These are phyloP conservation scores for Meteorus colon DNA, from an alignment of 2,888 invertebrate genomes.

Conservation along the genomic window DNA sequence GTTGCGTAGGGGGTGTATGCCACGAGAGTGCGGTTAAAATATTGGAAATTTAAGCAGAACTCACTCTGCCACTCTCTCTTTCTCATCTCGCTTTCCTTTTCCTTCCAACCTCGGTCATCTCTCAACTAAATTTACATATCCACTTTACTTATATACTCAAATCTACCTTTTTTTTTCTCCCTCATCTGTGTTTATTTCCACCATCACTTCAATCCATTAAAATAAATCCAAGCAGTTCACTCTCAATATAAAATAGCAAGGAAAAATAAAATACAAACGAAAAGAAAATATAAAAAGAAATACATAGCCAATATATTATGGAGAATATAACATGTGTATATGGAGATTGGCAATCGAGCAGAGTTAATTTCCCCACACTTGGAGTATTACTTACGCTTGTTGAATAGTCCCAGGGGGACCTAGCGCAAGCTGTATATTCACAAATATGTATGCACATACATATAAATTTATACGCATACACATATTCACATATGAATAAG, in stretches of 20 bases:
- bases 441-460: neutral
- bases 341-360: slow-evolving; percentile 40
- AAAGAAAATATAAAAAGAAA: slow-evolving; percentile 11
- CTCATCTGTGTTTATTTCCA: slow-evolving; percentile 21
- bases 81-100: slow-evolving; percentile 20
- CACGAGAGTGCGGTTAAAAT: slow-evolving; percentile 70
- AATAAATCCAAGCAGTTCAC: slow-evolving; percentile 30
- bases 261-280: neutral
- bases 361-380: slow-evolving; percentile 42
- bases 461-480: slow-evolving; percentile 4
- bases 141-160: slow-evolving; percentile 34
- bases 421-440: neutral
- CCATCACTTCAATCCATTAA: slow-evolving; percentile 36
- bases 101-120: slow-evolving; percentile 42
- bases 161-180: slow-evolving; percentile 20
- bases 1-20: slow-evolving; percentile 67
- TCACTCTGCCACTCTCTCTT: slow-evolving; percentile 40
- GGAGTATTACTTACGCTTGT: slow-evolving; percentile 41
- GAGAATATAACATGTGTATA: neutral
- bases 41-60: slow-evolving; percentile 68
- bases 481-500: neutral
- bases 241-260: neutral
- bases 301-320: neutral
- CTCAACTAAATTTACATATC: slow-evolving; percentile 49
- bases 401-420: slow-evolving; percentile 33